Conservation (phyloP, 2,888 invertebrate species). For the Nephrotoma appendiculata region DNA sequence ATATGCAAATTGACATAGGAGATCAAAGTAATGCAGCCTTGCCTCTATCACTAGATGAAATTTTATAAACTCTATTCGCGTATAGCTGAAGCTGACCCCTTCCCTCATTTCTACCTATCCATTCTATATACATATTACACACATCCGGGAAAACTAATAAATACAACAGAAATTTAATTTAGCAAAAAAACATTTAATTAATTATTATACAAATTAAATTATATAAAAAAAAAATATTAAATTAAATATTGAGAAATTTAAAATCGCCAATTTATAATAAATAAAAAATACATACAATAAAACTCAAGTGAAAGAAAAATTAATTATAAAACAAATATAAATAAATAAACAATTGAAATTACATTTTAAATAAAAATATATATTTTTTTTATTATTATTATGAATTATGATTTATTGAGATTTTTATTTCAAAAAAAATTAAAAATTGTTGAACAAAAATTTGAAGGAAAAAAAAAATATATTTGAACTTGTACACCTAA, state of each 20-base stretch:
- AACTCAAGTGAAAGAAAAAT: not conserved
- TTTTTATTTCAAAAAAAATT: not conserved
- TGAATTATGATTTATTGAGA: not conserved
- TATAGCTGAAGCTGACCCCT: not conserved
- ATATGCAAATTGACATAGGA: conserved; percentile 3
- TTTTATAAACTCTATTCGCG: not conserved
- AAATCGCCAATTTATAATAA: not conserved
- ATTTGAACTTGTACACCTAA: not conserved
- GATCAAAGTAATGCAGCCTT: not conserved
- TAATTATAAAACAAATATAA: not conserved
- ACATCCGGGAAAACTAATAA: not conserved
- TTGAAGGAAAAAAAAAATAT: not conserved
- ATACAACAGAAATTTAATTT: not conserved
- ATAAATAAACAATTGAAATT: not conserved
- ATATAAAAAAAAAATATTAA: not conserved
- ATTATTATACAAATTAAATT: not conserved
- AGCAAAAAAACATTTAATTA: not conserved
- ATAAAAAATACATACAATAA: not conserved
- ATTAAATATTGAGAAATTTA: not conserved
- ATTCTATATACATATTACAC: not conserved
- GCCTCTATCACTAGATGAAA: not conserved
- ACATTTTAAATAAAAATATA: not conserved
- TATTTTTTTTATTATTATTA: not conserved
- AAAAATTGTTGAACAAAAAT: not conserved
- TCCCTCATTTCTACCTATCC: not conserved